Base-by-base conservation (phyloP, 2,888 invertebrate genomes). In the Onchidella celtica region DNA sequence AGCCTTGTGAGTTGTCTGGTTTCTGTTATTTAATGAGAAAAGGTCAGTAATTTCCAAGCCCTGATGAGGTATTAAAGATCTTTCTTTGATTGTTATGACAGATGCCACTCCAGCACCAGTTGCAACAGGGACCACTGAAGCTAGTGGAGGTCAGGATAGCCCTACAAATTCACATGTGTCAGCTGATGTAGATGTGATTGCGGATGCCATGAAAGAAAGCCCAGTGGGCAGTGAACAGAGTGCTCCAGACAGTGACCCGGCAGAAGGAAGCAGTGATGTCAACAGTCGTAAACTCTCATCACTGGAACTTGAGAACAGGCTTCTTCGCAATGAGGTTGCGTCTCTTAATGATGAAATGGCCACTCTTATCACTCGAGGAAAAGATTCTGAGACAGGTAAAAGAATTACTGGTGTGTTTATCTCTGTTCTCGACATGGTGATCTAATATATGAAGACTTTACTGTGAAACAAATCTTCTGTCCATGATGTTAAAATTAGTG, bases 311-410 rank as follows among this genome's bases (percentile, higher is more conserved):
- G 93, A 93, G 82, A 94, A 93, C 85, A 89, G 92, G 77, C 88
- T 94, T 81, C 90, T 95, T 75, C 93, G 93, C 85, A 94, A 93
- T 88, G 95, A 95, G 91, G 92, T 95, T 21, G 89, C 94, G 59
- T 94, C 94, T 69, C 90, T 95, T 2, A 94, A 94, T 86, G 94
- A 94, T 86, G 95, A 95, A 88, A 92, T 95, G 88, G 91, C 94
- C 3, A 89, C 94, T 72, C 89, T 94, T 9, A 90, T 94, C 29
- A 91, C 93, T 82, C 91, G 94, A 83, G 93, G 94, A 14, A 94
- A 94, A 88, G 92, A 92, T 68, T 92, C 94, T 59, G 94, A 94
- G 87, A 92, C 92, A 89, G 94, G 94, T 94, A 24, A 3, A 61
- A 6, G n/a, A n/a, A n/a, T n/a, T n/a, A n/a, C n/a, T n/a, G n/a